Base-by-base conservation (phyloP, 2,888 invertebrate genomes). In the Petrophora chlorosata region DNA sequence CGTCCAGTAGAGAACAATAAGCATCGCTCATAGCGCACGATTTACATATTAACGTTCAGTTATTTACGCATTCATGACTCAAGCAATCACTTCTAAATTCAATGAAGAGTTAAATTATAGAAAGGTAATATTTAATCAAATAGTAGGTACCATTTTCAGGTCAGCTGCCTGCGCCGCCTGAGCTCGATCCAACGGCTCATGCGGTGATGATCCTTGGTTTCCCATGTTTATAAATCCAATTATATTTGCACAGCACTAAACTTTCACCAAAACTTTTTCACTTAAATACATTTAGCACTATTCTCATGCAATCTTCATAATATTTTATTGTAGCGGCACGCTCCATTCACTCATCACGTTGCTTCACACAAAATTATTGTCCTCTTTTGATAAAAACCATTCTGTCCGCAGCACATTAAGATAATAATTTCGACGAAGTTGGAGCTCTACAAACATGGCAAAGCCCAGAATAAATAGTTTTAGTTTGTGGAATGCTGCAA, bases 131-230 rank as follows among this genome's bases (percentile, higher is more conserved):
- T 32, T 13, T 34, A 47, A 29, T 42, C 19, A 41, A 30, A 41
- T 5, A 32, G 23, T 36, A 46, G 14, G 38, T 77, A 90, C 90
- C 90, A 88, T 90, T 85, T 90, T 90, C 56, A 90, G 82, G 68
- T 90, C 89, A 51, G 79, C 63, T 65, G 82, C 79, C 59, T 87
- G 90, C 54, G 90, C 82, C 59, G 83, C 82, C 66, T 90, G 89
- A 57, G 92, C 93, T 80, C 94, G 92, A 79, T 95, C 95, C 80
- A 96, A 92, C 67, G 96, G 95, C 85, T 95, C 95, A 85, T 96
- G 96, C 63, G 93, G 92, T 74, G 95, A 94, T 65, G 96, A 95
- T 74, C 95, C 94, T 85, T 95, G 95, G 83, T 96, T 96, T 74
- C 96, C 96, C 96, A 95, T 96, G 66, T 61, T 83, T 54, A 40